Evolutionary conservation across 2,888 invertebrate species (phyloP).

Genomic region (Geophilus truncorum): DNA sequence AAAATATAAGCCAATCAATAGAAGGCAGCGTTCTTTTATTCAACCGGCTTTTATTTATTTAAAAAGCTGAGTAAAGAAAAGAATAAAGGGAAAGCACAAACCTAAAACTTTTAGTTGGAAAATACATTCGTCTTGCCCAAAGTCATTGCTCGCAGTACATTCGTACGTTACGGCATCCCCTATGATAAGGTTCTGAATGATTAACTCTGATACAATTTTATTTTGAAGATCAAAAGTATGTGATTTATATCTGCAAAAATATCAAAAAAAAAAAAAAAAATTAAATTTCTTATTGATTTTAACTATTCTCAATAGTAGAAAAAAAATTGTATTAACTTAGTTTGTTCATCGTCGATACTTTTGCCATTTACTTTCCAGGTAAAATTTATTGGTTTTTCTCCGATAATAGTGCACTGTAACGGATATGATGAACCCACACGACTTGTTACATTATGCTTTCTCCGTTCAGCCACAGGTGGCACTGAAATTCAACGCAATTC

Average conservation of each 20-base stretch:
- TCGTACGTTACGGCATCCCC: constrained; percentile 78
- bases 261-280: too few species aligned
- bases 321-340: constrained; percentile 52
- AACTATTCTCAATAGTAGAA: background rate
- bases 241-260: background rate
- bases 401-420: constrained; percentile 77
- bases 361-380: constrained; percentile 94
- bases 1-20: background rate
- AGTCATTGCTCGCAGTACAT: constrained; percentile 71
- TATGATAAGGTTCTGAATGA: constrained; percentile 65
- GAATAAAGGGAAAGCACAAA: background rate
- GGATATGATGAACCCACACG: constrained; percentile 85
- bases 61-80: background rate
- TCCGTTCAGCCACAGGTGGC: constrained; percentile 88
- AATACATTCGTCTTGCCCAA: constrained; percentile 69
- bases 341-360: constrained; percentile 79
- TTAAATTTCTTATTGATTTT: background rate
- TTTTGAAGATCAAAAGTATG: constrained; percentile 5
- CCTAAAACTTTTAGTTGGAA: constrained; percentile 32
- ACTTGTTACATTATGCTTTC: constrained; percentile 83
- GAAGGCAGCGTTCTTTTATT: background rate
- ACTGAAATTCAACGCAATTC: constrained; percentile 54
- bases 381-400: constrained; percentile 90
- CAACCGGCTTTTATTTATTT: background rate
- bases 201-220: constrained; percentile 28